A percentile compares a stretch with the other conserved stretches of the same genome.
Evolutionary conservation across 2,888 invertebrate species (phyloP).

Genomic region (Nemotelus pantherinus): DNA sequence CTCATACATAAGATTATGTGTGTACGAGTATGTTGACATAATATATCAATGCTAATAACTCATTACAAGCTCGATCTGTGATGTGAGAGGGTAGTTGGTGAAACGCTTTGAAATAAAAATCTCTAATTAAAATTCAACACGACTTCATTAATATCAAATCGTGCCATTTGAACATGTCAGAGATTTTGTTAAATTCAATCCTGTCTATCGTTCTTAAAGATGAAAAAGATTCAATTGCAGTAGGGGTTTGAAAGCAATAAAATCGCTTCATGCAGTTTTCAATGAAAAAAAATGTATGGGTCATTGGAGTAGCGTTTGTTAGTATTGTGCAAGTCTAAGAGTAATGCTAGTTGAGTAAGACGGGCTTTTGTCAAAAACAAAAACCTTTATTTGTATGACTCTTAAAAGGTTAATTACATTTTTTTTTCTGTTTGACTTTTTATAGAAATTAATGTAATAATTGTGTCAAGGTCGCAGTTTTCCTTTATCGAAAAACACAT

Average conservation of each 20-base stretch:
- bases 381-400: too few relatives aligned
- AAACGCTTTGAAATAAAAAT: constrained; percentile 20
- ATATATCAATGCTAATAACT: neutral
- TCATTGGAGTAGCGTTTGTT: too few relatives aligned
- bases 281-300: too few relatives aligned
- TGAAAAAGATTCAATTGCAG: neutral
- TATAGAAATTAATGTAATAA: too few relatives aligned
- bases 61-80: constrained; percentile 17
- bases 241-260: neutral
- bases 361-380: too few relatives aligned
- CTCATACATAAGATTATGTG: neutral
- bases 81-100: neutral
- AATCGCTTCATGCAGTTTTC: too few relatives aligned
- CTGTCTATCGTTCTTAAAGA: neutral
- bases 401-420: too few relatives aligned
- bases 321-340: too few relatives aligned
- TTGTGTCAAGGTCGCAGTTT: too few relatives aligned
- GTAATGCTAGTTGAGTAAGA: too few relatives aligned
- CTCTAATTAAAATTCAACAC: constrained; percentile 36
- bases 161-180: constrained; percentile 18
- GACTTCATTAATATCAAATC: constrained; percentile 30
- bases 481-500: too few relatives aligned
- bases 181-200: neutral
- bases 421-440: too few relatives aligned
- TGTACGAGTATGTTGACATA: neutral